Conservation (phyloP, 2,888 invertebrate genomes). For the Disparrhopalites patrizii region DNA sequence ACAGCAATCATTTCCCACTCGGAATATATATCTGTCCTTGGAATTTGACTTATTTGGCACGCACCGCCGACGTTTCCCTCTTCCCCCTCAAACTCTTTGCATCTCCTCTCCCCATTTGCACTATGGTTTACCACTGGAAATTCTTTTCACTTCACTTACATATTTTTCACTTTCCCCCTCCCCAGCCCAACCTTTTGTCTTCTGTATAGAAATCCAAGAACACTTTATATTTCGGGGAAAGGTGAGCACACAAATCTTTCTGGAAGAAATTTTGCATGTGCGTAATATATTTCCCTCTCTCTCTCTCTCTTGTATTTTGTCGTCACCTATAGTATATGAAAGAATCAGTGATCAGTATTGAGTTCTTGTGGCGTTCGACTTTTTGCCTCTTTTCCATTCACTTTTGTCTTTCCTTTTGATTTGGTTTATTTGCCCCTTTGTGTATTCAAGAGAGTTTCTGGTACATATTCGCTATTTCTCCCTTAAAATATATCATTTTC, state of each 20-base stretch:
- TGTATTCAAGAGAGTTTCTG: not conserved
- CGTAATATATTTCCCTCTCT: not conserved
- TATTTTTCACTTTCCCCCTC: slow-evolving; percentile 21
- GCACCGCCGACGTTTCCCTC: slow-evolving; percentile 21
- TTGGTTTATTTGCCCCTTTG: not conserved
- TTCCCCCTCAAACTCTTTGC: slow-evolving; percentile 10
- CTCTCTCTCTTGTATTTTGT: not conserved
- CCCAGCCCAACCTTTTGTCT: too few species aligned
- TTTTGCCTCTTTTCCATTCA: too few species aligned
- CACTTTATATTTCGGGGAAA: too few species aligned
- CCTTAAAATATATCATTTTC: not conserved
- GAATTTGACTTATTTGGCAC: slow-evolving; percentile 31
- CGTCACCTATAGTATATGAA: not conserved
- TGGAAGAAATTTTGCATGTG: not conserved
- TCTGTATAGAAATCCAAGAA: too few species aligned
- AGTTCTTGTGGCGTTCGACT: too few species aligned
- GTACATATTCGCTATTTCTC: not conserved
- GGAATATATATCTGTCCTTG: slow-evolving; percentile 17
- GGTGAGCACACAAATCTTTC: too few species aligned
- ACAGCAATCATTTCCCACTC: slow-evolving; percentile 13
- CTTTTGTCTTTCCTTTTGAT: not conserved
- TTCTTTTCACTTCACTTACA: slow-evolving; percentile 18
- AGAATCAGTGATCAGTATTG: too few species aligned
- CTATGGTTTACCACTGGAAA: slow-evolving; percentile 18
- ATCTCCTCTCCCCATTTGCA: too few species aligned